A percentile compares a stretch with the other conserved stretches of the same genome.
Conservation (phyloP, 2,113 vertebrate species). For the Picathartes gymnocephalus region DNA sequence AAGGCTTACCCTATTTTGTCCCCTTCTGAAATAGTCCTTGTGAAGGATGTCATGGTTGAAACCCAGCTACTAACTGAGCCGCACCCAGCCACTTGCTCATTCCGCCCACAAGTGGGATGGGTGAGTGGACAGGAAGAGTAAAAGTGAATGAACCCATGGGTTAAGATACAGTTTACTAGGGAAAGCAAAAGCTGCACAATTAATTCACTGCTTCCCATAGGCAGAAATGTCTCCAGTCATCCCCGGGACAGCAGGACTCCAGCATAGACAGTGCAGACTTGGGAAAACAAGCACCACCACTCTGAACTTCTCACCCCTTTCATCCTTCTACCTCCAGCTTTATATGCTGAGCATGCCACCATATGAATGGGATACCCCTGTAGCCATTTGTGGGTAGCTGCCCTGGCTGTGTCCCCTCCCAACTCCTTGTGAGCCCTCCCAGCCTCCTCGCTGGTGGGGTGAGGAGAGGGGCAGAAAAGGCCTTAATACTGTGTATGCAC, state of each 20-base stretch:
- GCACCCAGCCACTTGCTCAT: not conserved
- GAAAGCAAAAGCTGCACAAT: not conserved
- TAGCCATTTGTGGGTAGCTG: not conserved
- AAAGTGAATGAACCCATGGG: not conserved
- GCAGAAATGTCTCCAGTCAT: not conserved
- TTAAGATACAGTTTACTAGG: not conserved
- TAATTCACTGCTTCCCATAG: not conserved
- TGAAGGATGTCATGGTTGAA: not conserved
- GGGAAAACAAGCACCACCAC: not conserved
- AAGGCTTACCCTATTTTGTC: not conserved
- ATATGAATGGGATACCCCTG: not conserved
- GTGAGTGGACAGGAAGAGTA: not conserved
- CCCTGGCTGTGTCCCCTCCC: not conserved
- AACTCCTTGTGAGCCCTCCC: accelerated
- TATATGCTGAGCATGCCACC: not conserved
- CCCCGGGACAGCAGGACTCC: not conserved
- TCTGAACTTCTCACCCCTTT: not conserved
- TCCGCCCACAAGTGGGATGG: not conserved
- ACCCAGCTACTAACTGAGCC: not conserved
- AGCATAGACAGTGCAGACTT: not conserved
- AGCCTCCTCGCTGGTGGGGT: not conserved
- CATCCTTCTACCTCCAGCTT: not conserved
- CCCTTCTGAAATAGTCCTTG: not conserved
- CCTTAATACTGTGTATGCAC: too few relatives aligned
- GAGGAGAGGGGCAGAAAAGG: not conserved